Percentiles rank a stretch among this genome's conserved stretches.
These are phyloP conservation scores for Clarias pachynema DNA, from an alignment of 2,797 vertebrate species.

Conservation along the genomic window DNA sequence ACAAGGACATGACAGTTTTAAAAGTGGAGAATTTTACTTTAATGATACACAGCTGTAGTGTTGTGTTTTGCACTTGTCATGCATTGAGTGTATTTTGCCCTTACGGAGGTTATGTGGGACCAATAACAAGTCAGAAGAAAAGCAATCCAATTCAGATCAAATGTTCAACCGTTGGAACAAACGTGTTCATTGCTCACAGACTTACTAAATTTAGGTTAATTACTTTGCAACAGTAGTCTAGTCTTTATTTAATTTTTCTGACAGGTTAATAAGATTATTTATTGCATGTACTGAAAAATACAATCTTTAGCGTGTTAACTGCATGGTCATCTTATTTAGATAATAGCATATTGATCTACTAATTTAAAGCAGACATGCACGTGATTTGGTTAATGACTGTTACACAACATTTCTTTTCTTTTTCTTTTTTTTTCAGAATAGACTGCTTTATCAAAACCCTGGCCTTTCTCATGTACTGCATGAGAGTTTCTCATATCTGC, in stretches of 20 bases:
- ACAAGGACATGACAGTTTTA: not conserved
- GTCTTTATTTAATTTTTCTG: not conserved
- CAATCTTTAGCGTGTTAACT: not conserved
- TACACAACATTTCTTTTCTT: not conserved
- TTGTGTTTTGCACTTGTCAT: not conserved
- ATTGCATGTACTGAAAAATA: not conserved
- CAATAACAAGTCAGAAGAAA: not conserved
- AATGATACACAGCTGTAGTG: not conserved
- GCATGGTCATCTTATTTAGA: not conserved
- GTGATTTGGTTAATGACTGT: not conserved
- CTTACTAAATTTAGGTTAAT: not conserved
- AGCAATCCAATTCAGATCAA: not conserved
- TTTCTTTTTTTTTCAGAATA: not conserved
- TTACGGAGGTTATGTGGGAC: not conserved
- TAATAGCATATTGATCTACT: not conserved
- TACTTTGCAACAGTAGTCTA: not conserved
- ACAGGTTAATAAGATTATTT: not conserved
- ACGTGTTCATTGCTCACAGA: not conserved
- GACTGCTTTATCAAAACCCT: not conserved
- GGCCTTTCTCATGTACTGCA: not conserved
- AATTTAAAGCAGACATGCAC: constrained; percentile 7
- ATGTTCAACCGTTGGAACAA: not conserved
- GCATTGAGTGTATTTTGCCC: not conserved
- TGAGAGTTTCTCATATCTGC: not conserved
- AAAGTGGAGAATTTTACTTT: not conserved